phyloP scores from a whole-genome alignment of 2,888 invertebrate species.

The Lingula anatina region DNA sequence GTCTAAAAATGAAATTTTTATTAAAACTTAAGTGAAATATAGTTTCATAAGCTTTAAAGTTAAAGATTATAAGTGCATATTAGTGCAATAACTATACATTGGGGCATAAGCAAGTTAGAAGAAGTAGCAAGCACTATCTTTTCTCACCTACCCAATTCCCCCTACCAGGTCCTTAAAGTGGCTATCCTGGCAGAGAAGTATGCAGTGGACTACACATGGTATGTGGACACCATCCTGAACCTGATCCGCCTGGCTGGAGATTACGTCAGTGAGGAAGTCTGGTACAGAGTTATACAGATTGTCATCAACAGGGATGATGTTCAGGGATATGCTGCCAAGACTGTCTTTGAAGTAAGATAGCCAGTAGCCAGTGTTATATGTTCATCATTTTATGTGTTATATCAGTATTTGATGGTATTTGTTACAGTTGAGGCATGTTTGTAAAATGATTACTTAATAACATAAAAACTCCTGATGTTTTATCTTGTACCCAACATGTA shows the following conservation, averaged over 20 bases:
- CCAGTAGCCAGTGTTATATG: neutral
- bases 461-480: too few species aligned
- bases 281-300: slow-evolving; percentile 99
- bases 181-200: slow-evolving; percentile 99
- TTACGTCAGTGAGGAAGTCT: slow-evolving; percentile 97
- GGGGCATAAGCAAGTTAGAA: too few species aligned
- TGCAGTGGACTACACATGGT: slow-evolving; percentile 99
- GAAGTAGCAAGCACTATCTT: too few species aligned
- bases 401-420: neutral
- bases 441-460: too few species aligned
- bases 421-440: too few species aligned
- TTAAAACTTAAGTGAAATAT: too few species aligned
- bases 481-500: too few species aligned
- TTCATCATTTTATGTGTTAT: neutral
- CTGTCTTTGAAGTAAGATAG: slow-evolving; percentile 81
- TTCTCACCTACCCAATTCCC: too few species aligned
- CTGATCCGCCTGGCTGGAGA: slow-evolving; percentile 98
- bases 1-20: too few species aligned
- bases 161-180: slow-evolving; percentile 82
- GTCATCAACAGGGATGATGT: slow-evolving; percentile 99
- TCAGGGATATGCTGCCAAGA: slow-evolving; percentile 99
- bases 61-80: too few species aligned
- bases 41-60: too few species aligned
- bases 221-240: slow-evolving; percentile 91
- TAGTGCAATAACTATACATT: too few species aligned